A percentile compares a stretch with the other conserved stretches of the same genome.
phyloP scores from a whole-genome alignment of 2,797 vertebrate genomes.

The Harpagifer antarcticus region DNA sequence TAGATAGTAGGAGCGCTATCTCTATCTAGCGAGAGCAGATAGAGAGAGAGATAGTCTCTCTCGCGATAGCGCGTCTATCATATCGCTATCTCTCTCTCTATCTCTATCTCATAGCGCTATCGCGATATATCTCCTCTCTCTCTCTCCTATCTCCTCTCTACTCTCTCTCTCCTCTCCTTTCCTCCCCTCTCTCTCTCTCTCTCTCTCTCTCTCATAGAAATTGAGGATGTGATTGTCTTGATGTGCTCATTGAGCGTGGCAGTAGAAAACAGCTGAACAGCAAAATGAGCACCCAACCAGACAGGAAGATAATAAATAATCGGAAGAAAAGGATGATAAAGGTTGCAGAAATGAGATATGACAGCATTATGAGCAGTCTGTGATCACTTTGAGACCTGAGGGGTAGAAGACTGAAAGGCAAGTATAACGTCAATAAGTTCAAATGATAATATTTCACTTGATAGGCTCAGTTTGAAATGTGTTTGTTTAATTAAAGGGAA shows the following conservation, averaged over 20 bases:
- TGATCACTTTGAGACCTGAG: slow-evolving; percentile 23
- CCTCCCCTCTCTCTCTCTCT: too few species aligned
- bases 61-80: too few species aligned
- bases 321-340: slow-evolving; percentile 1
- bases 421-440: not conserved
- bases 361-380: slow-evolving; percentile 5
- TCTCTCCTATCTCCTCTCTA: not conserved
- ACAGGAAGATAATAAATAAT: slow-evolving; percentile 22
- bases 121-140: too few species aligned
- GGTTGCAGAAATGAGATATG: slow-evolving; percentile 14
- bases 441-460: not conserved
- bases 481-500: too few species aligned
- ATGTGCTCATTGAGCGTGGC: not conserved
- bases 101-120: too few species aligned
- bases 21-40: too few species aligned
- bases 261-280: slow-evolving; percentile 25
- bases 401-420: not conserved
- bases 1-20: too few species aligned
- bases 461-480: too few species aligned
- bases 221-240: slow-evolving; percentile 2
- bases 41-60: too few species aligned
- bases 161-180: too few species aligned
- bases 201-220: not conserved
- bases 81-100: too few species aligned
- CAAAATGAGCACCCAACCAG: slow-evolving; percentile 23